These are phyloP conservation scores for Columba livia DNA, from an alignment of 2,113 vertebrate genomes.

Conservation along the genomic window DNA sequence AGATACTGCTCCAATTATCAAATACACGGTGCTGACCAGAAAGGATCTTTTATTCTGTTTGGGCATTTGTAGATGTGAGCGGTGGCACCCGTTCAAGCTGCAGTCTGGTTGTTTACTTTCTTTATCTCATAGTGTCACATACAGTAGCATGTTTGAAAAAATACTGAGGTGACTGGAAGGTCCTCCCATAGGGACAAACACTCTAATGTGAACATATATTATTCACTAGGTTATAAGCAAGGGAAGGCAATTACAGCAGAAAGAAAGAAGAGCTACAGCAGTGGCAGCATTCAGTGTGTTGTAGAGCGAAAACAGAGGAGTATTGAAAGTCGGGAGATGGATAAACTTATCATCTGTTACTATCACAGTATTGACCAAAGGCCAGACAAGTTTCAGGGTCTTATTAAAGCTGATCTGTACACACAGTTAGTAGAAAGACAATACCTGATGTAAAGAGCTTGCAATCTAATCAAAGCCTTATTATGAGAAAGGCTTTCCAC, in stretches of 20 bases:
- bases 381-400: conserved; percentile 19
- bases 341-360: conserved; percentile 14
- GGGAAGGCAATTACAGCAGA: conserved; percentile 59
- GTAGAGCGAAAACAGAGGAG: not conserved
- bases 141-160: conserved; percentile 28
- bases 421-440: conserved; percentile 22
- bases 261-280: conserved; percentile 8
- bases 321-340: conserved; percentile 1
- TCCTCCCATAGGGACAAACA: conserved; percentile 63
- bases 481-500: conserved; percentile 24
- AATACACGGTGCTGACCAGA: not conserved
- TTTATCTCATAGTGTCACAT: conserved; percentile 65
- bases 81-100: not conserved
- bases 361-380: conserved; percentile 20
- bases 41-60: conserved; percentile 3
- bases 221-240: conserved; percentile 65
- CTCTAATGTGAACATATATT: conserved; percentile 67
- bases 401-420: conserved; percentile 34
- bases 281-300: not conserved
- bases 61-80: not conserved
- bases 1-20: not conserved
- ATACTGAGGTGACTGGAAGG: conserved; percentile 56
- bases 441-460: conserved; percentile 41
- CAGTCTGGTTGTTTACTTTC: conserved; percentile 48
- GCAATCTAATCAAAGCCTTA: conserved; percentile 47